phyloP scores from a whole-genome alignment of 1,140 invertebrate species.

The Phymastichus coffea region DNA sequence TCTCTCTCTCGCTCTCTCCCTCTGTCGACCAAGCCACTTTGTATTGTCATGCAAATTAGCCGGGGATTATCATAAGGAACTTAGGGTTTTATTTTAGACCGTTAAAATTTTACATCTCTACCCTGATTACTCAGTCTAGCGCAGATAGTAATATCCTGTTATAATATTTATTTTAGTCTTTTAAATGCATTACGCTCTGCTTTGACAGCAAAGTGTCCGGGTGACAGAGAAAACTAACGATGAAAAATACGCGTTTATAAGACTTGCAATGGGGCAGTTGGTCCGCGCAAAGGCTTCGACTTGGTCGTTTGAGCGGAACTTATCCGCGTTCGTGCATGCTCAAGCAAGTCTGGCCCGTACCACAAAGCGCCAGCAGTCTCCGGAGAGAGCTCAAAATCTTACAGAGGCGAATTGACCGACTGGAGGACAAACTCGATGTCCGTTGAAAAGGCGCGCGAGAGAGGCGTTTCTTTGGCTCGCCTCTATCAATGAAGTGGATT shows the following conservation, averaged over 20 bases:
- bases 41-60: slow-evolving; percentile 29
- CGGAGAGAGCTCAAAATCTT: neutral
- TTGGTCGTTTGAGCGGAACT: too few species aligned
- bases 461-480: too few species aligned
- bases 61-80: slow-evolving; percentile 21
- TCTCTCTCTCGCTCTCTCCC: neutral
- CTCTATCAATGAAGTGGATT: too few species aligned
- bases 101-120: slow-evolving; percentile 11
- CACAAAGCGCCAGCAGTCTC: neutral
- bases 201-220: too few species aligned
- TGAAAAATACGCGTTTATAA: neutral
- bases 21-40: neutral
- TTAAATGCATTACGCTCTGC: too few species aligned
- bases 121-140: slow-evolving; percentile 14
- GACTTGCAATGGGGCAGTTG: neutral
- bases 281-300: neutral
- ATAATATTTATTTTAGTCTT: too few species aligned
- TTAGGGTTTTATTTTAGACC: slow-evolving; percentile 9
- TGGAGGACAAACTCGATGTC: too few species aligned
- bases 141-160: too few species aligned
- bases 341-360: slow-evolving; percentile 11
- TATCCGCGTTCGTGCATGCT: slow-evolving; percentile 11
- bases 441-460: too few species aligned
- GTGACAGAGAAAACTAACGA: neutral
- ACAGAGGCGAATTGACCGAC: neutral